These are phyloP conservation scores for Camelus bactrianus DNA, from an alignment of 2,113 vertebrate species.

Conservation along the genomic window DNA sequence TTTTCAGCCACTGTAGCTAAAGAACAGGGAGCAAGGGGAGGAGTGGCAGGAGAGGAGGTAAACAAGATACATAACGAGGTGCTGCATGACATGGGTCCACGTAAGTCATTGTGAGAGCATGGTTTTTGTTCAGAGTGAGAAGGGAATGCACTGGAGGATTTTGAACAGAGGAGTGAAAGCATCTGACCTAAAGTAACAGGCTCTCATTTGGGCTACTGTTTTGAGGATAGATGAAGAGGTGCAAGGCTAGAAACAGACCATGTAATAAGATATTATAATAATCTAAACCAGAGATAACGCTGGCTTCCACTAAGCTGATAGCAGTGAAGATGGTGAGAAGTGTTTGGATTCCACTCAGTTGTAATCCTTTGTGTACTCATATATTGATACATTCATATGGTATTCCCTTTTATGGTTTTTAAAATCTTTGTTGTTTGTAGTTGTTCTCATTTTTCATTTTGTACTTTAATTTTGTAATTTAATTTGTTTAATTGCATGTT, in stretches of 20 bases:
- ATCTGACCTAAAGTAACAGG: neutral
- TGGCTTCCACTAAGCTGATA: neutral
- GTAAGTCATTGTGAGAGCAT: neutral
- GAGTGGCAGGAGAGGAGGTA: neutral
- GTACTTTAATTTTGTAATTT: neutral
- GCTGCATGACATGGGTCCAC: neutral
- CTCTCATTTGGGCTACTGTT: neutral
- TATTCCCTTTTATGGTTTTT: neutral
- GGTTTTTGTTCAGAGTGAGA: neutral
- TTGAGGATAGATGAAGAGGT: neutral
- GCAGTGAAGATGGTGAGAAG: neutral
- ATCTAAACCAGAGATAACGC: neutral
- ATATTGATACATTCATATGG: neutral
- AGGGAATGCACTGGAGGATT: neutral
- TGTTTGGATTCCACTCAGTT: neutral
- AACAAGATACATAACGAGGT: neutral
- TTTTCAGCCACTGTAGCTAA: neutral
- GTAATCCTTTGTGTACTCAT: neutral
- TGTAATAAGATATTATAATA: neutral
- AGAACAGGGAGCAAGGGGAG: neutral
- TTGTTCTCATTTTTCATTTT: neutral
- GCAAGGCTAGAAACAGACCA: neutral
- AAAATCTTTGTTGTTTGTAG: neutral
- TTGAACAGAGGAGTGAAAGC: neutral
- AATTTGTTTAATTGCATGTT: neutral